A percentile compares a stretch with the other conserved stretches of the same genome.
Conservation (phyloP, 2,113 vertebrate species). For the Delphinapterus leucas region DNA sequence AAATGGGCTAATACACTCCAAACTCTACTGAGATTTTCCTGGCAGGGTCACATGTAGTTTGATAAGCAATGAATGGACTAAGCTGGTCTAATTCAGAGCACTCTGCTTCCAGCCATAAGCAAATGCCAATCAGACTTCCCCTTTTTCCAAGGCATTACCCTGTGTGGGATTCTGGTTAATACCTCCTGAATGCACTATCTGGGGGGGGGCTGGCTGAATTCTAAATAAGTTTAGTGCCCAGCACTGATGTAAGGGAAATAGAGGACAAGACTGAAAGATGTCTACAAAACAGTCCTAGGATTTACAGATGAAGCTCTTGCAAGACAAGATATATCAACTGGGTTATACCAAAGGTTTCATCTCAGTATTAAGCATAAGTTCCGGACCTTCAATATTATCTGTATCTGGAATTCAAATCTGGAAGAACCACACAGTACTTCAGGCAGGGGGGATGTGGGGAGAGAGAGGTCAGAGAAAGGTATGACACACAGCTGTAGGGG, state of each 20-base stretch:
- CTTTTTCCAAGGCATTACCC: neutral
- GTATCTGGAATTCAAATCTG: neutral
- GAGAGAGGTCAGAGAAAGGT: neutral
- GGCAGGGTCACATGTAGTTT: neutral
- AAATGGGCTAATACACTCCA: neutral
- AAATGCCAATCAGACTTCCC: neutral
- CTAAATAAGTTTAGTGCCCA: neutral
- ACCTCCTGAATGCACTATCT: neutral
- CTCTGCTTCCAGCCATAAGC: neutral
- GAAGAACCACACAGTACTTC: neutral
- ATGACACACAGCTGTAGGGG: too few species aligned
- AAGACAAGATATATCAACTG: accelerated
- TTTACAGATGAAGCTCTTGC: neutral
- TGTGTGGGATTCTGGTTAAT: neutral
- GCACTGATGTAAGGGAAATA: neutral
- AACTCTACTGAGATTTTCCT: neutral
- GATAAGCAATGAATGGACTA: neutral
- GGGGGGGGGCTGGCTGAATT: neutral
- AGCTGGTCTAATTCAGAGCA: neutral
- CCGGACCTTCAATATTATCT: neutral
- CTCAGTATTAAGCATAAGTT: neutral
- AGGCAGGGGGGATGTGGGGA: accelerated
- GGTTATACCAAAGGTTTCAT: neutral
- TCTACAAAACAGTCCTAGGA: neutral
- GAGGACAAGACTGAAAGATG: neutral